phyloP scores from a whole-genome alignment of 2,888 invertebrate genomes.

The Plebejus argus region DNA sequence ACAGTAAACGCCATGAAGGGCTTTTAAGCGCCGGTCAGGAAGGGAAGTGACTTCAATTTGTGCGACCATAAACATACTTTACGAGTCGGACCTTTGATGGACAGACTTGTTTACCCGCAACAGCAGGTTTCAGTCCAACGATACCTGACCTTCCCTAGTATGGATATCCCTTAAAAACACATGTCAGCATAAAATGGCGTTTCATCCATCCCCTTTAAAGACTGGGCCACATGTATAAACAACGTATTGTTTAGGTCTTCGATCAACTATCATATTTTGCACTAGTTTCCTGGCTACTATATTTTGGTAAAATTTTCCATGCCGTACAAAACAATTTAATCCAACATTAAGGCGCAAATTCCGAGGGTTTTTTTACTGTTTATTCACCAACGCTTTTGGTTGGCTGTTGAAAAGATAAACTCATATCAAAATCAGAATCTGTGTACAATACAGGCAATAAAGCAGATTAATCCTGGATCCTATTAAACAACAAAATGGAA shows the following conservation, averaged over 20 bases:
- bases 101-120: conserved; percentile 27
- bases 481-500: neutral
- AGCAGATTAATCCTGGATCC: neutral
- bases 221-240: neutral
- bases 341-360: too few species aligned
- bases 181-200: neutral
- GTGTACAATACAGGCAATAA: too few species aligned
- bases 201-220: neutral
- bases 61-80: conserved; percentile 58
- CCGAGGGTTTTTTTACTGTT: too few species aligned
- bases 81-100: conserved; percentile 53
- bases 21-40: conserved; percentile 39
- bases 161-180: neutral
- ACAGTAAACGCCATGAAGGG: conserved; percentile 34
- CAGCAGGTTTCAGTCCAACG: neutral
- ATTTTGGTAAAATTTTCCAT: too few species aligned
- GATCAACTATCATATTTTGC: neutral
- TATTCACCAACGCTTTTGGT: too few species aligned
- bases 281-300: neutral
- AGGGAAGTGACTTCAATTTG: conserved; percentile 56
- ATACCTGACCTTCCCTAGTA: neutral
- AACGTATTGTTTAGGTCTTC: neutral
- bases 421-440: too few species aligned
- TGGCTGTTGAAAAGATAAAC: too few species aligned
- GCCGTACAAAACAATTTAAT: too few species aligned